A percentile compares a stretch with the other conserved stretches of the same genome.
Evolutionary conservation across 2,113 vertebrate species (phyloP).

Genomic region (Ranitomeya variabilis): DNA sequence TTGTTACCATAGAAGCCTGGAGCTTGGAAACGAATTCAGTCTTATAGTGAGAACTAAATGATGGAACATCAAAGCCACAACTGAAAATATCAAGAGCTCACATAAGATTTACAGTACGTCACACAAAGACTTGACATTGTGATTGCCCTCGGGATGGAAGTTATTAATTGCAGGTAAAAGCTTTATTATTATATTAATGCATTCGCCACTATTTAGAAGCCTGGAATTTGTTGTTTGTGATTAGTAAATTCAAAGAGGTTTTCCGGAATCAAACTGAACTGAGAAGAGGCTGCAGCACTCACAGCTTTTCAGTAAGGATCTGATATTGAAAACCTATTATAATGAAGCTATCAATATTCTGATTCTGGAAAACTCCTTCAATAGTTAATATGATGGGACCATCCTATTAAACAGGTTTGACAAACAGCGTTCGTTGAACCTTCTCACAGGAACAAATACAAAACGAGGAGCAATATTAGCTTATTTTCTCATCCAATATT

Average conservation of each 20-base stretch:
- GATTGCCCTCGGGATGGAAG: neutral
- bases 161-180: neutral
- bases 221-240: neutral
- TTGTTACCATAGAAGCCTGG: neutral
- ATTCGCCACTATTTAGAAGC: neutral
- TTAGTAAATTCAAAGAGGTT: neutral
- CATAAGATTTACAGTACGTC: neutral
- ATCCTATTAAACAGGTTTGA: neutral
- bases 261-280: no score
- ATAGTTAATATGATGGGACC: neutral
- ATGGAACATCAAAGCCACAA: neutral
- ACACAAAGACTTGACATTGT: neutral
- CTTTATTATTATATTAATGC: neutral
- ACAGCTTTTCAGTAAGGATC: no score
- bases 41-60: neutral
- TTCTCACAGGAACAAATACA: no score
- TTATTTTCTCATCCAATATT: no score
- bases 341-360: no score
- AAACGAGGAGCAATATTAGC: no score
- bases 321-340: no score
- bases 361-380: neutral
- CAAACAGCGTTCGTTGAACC: no score
- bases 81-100: constrained; percentile 27
- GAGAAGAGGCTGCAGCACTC: no score
- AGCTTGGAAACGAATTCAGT: constrained; percentile 13